A percentile compares a stretch with the other conserved stretches of the same genome.
Conservation (phyloP, 1,140 invertebrate species). For the Lordiphosa collinella region DNA sequence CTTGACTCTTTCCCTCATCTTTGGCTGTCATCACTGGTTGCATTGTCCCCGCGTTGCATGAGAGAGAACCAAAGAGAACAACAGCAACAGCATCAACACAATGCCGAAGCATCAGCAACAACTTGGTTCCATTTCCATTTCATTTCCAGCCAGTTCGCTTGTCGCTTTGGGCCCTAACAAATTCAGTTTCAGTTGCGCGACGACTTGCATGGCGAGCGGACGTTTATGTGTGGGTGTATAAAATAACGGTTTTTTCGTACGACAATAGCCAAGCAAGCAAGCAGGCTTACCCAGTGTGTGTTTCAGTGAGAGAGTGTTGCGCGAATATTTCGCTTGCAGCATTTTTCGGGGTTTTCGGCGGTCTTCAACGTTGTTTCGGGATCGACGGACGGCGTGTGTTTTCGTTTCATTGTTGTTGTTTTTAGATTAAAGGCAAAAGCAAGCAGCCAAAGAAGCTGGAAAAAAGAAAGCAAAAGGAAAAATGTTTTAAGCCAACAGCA, state of each 20-base stretch:
- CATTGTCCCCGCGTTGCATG: too few species aligned
- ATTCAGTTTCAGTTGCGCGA: constrained; percentile 39
- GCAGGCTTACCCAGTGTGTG: constrained; percentile 16
- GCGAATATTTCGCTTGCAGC: constrained; percentile 50
- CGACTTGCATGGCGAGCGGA: constrained; percentile 49
- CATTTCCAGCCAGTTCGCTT: not conserved
- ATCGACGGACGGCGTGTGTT: constrained; percentile 22
- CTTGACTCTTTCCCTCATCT: too few species aligned
- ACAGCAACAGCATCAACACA: too few species aligned
- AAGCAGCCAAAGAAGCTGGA: constrained; percentile 11
- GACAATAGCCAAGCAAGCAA: constrained; percentile 1
- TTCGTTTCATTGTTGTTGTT: constrained; percentile 43
- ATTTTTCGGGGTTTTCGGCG: constrained; percentile 11
- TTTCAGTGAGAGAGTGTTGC: constrained; percentile 25
- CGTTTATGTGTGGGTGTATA: constrained; percentile 4
- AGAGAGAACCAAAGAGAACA: too few species aligned
- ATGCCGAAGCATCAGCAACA: too few species aligned
- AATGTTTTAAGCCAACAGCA: constrained; percentile 28
- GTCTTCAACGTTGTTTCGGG: constrained; percentile 25
- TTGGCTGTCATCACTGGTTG: too few species aligned
- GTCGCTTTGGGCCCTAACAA: constrained; percentile 7
- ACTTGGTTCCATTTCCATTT: too few species aligned
- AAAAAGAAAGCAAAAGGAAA: constrained; percentile 40
- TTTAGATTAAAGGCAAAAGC: constrained; percentile 32
- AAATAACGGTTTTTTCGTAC: constrained; percentile 17